phyloP scores from a whole-genome alignment of 2,797 vertebrate genomes.

The Phoeniculus purpureus region DNA sequence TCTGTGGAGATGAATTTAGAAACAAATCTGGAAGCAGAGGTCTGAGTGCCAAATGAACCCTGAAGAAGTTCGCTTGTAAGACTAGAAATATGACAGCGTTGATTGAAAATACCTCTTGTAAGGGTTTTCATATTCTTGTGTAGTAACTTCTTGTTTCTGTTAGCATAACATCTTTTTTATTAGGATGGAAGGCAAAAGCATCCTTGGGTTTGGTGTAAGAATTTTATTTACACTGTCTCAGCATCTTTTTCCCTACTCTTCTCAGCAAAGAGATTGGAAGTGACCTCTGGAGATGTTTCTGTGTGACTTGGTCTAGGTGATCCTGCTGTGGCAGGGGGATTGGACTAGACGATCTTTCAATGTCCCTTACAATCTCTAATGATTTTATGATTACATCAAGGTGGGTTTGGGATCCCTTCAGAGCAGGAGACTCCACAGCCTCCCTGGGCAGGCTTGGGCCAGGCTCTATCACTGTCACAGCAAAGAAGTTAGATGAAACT shows the following conservation, averaged over 20 bases:
- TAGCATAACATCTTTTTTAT: not conserved
- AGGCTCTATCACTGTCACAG: no score
- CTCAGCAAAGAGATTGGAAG: no score
- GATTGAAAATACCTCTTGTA: not conserved
- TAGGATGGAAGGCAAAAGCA: not conserved
- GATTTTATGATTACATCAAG: no score
- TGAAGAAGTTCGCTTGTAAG: not conserved
- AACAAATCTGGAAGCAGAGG: not conserved
- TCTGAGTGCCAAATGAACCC: not conserved
- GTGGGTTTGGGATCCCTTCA: no score
- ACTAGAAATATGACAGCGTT: not conserved
- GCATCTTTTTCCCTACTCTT: not conserved
- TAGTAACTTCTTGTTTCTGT: not conserved
- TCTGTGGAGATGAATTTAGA: not conserved
- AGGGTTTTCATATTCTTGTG: not conserved
- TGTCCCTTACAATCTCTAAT: no score
- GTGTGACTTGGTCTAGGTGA: no score
- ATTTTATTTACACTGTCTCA: not conserved
- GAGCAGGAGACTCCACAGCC: no score
- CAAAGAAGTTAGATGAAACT: no score
- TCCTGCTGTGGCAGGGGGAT: no score
- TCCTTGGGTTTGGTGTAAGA: not conserved
- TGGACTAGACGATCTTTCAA: no score
- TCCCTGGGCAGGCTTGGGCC: no score
- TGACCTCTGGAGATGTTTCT: no score